Evolutionary conservation across 2,113 vertebrate genomes (phyloP), one percentile per base, ranked within the genome.

Genomic region (Cygnus buccinator): DNA sequence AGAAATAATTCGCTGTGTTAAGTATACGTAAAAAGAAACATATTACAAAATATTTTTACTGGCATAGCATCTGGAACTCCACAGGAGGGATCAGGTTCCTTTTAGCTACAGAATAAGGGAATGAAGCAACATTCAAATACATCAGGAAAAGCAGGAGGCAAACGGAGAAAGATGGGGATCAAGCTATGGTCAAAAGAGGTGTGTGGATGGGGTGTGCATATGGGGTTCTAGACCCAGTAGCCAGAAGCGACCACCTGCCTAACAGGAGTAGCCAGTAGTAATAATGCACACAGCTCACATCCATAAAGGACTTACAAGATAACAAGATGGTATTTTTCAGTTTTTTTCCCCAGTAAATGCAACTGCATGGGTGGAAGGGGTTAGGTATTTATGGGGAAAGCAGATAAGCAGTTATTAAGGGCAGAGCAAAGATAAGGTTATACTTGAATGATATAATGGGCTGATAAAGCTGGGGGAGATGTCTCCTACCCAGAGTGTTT

Each of bases 401-500:
- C 6, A 57, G 52, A 89, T 33, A 87, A 78, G 31, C 13, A 44
- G 31, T 79, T 92, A 91, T 25, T 76, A 91, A 87, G 17, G 87
- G 13, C 22, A 70, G 13, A 26, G 20, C 44, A 80, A 83, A 90
- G 58, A 85, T 79, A 93, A 94, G 46, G n/a, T 76, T 89, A 82
- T 71, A 87, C n/a, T 33, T 62, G 48, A 57, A 87, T 89, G 66
- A 89, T 89, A 31, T 4, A 81, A 62, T 70, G n/a, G 50, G 37
- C 50, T 82, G 83, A 95, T 95, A 87, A 94, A 93, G 54, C 74
- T 87, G 39, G 29, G 33, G 91, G 68, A 87, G 80, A 72, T 48
- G 16, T 93, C 84, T 78, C 61, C 48, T 75, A 77, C 23, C 18
- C 19, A 12, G 43, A 67, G 72, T 68, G 31, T 93, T 93, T 90